Conservation (phyloP, 1,140 invertebrate genomes). For the Heliconius hermathena region DNA sequence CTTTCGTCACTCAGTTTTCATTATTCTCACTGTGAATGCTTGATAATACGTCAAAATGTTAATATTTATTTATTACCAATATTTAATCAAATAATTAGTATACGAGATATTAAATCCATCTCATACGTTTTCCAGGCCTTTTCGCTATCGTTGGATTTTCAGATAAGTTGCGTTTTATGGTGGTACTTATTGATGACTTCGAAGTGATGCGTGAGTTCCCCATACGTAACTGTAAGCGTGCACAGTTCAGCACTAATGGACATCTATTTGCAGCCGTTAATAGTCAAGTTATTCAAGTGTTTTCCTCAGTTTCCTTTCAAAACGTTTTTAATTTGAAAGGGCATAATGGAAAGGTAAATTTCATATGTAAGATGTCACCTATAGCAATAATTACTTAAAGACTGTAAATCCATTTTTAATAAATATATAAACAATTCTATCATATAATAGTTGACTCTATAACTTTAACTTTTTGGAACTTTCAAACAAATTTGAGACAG, state of each 20-base stretch:
- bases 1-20: no score
- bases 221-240: constrained; percentile 87
- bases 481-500: no score
- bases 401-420: no score
- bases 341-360: constrained; percentile 87
- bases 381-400: no score
- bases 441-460: no score
- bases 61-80: no score
- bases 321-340: constrained; percentile 89
- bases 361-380: not conserved
- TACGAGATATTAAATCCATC: not conserved
- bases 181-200: constrained; percentile 94
- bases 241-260: constrained; percentile 89
- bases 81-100: no score
- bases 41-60: no score
- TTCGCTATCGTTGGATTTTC: constrained; percentile 95
- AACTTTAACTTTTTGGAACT: no score
- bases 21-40: no score
- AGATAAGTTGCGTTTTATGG: constrained; percentile 93
- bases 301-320: constrained; percentile 88
- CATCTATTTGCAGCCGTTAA: constrained; percentile 92
- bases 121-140: constrained; percentile 82
- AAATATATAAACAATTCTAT: no score
- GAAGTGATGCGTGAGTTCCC: constrained; percentile 88
- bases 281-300: constrained; percentile 90